Evolutionary conservation across 2,888 invertebrate species (phyloP).

Genomic region (Eupeodes latifasciatus): DNA sequence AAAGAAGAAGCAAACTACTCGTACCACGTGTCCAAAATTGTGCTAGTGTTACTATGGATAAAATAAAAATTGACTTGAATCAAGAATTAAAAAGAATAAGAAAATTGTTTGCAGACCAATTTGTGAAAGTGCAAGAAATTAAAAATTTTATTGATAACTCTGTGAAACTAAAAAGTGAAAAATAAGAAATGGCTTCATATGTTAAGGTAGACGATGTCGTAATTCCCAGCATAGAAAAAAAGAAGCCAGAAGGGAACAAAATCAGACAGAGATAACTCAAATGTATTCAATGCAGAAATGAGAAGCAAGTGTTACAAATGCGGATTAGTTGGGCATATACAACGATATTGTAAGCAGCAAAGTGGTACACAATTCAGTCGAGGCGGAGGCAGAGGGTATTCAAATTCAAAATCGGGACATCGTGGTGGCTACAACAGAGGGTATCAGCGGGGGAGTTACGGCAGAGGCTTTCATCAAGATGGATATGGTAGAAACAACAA

Average conservation of each 20-base stretch:
- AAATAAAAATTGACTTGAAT: not conserved
- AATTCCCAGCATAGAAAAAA: constrained; percentile 10
- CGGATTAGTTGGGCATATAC: constrained; percentile 23
- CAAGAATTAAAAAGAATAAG: constrained; percentile 15
- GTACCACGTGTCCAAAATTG: not conserved
- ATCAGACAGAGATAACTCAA: constrained; percentile 19
- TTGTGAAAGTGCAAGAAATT: constrained; percentile 17
- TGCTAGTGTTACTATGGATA: constrained; percentile 10
- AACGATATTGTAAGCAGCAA: constrained; percentile 15
- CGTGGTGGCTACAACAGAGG: constrained; percentile 6
- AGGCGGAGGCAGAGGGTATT: not conserved
- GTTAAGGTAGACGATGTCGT: constrained; percentile 31
- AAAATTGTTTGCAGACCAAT: constrained; percentile 10
- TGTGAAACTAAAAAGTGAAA: not conserved
- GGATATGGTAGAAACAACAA: not conserved
- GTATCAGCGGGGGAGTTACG: constrained; percentile 9
- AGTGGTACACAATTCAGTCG: not conserved
- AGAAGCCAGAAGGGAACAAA: constrained; percentile 1
- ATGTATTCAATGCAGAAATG: constrained; percentile 31
- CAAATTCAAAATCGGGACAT: constrained; percentile 8
- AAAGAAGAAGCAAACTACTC: not conserved
- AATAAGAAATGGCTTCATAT: constrained; percentile 25
- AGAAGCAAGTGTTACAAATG: constrained; percentile 26
- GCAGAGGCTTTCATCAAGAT: not conserved
- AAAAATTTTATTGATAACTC: constrained; percentile 21